phyloP scores from a whole-genome alignment of 2,797 vertebrate species.

The Galagoides demidoff region DNA sequence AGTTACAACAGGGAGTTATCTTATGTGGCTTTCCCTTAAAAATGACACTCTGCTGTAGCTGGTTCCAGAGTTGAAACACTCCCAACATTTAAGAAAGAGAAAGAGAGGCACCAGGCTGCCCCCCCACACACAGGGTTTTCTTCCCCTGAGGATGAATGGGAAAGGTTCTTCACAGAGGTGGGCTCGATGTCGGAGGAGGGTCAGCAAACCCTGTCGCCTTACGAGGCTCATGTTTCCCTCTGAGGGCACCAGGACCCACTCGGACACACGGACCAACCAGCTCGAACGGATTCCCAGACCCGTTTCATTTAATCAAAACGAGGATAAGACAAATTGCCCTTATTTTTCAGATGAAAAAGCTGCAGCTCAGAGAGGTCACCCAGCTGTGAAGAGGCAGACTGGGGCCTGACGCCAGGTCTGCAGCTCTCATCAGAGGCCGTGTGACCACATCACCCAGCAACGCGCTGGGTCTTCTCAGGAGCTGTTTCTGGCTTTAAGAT shows the following conservation, averaged over 20 bases:
- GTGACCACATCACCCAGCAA: background rate
- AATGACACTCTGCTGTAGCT: background rate
- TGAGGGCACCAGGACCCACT: background rate
- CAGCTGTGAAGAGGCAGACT: background rate
- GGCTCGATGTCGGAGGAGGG: background rate
- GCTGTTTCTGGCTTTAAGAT: background rate
- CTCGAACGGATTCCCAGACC: background rate
- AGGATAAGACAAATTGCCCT: background rate
- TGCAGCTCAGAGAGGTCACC: background rate
- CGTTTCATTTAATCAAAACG: background rate
- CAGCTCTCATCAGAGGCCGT: background rate
- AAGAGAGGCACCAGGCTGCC: background rate
- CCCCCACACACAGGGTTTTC: background rate
- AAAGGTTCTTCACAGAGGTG: too few species aligned
- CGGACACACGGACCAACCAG: too few species aligned
- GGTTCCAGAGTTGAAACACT: fast-evolving
- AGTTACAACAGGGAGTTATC: background rate
- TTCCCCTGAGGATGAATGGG: background rate
- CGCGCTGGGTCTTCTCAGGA: background rate
- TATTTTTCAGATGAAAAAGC: background rate
- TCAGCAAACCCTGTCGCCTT: background rate
- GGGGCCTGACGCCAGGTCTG: background rate
- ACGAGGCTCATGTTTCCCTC: background rate
- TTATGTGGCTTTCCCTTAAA: background rate
- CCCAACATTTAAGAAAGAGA: background rate